phyloP scores from a whole-genome alignment of 1,140 invertebrate species.

The Orius laevigatus region DNA sequence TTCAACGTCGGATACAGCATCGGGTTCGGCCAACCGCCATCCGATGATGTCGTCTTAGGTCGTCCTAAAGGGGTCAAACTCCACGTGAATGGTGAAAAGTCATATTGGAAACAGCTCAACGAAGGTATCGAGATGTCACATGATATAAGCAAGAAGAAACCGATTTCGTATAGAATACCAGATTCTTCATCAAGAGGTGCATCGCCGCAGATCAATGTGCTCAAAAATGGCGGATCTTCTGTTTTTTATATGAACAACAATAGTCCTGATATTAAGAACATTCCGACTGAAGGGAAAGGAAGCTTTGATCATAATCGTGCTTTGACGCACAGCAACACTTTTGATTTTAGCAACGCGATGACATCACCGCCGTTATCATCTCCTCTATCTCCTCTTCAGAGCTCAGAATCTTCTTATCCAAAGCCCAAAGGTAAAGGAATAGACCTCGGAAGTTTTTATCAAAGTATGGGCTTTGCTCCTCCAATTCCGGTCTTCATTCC shows the following conservation, averaged over 20 bases:
- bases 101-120: conserved; percentile 18
- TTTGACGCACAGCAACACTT: conserved; percentile 15
- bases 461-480: conserved; percentile 6
- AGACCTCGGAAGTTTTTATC: conserved; percentile 5
- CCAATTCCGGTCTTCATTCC: conserved; percentile 12
- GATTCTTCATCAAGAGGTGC: conserved; percentile 3
- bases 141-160: conserved; percentile 10
- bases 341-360: conserved; percentile 18
- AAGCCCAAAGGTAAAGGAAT: neutral
- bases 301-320: conserved; percentile 16
- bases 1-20: conserved; percentile 20
- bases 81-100: conserved; percentile 14
- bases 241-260: conserved; percentile 14
- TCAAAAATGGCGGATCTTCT: conserved; percentile 10
- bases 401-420: neutral
- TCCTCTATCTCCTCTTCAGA: neutral
- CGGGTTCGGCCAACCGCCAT: conserved; percentile 12
- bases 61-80: conserved; percentile 11
- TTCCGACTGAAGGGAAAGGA: conserved; percentile 8
- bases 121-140: conserved; percentile 18
- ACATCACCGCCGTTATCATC: neutral
- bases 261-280: conserved; percentile 3
- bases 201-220: conserved; percentile 3
- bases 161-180: neutral
- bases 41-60: conserved; percentile 8